These are phyloP conservation scores for Drosophila hydei DNA, from an alignment of 1,140 invertebrate species.

Conservation along the genomic window DNA sequence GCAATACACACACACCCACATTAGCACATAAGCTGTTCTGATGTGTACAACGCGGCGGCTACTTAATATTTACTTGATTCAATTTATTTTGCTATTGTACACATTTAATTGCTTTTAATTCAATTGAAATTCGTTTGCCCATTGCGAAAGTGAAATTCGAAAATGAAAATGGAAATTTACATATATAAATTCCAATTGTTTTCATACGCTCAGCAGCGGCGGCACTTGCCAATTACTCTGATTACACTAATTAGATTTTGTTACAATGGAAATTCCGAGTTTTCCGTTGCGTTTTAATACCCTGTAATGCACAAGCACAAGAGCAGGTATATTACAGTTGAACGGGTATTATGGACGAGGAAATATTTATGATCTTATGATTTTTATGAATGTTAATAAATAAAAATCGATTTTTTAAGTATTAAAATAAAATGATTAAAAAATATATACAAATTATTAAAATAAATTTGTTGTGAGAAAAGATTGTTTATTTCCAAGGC, in stretches of 20 bases:
- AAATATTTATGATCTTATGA: no score
- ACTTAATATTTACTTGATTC: slow-evolving; percentile 65
- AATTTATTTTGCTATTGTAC: slow-evolving; percentile 7
- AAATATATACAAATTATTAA: background rate
- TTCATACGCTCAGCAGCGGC: slow-evolving; percentile 25
- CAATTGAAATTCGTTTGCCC: slow-evolving; percentile 22
- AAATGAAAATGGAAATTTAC: slow-evolving; percentile 40
- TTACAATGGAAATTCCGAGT: slow-evolving; percentile 11
- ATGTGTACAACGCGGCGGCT: slow-evolving; percentile 51
- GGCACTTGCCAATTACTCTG: slow-evolving; percentile 51
- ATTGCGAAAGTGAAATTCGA: slow-evolving; percentile 46
- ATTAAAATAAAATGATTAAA: no score
- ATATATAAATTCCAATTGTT: slow-evolving; percentile 43
- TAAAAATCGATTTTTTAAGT: no score
- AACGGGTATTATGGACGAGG: no score
- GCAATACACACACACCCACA: slow-evolving; percentile 5
- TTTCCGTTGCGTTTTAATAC: slow-evolving; percentile 1
- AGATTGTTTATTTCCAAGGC: no score
- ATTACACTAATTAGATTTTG: slow-evolving; percentile 66
- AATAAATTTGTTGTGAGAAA: no score
- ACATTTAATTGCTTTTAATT: slow-evolving; percentile 31
- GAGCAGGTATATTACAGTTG: no score
- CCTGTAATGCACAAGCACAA: background rate
- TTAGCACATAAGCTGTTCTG: background rate
- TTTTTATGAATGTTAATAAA: no score